Evolutionary conservation across 2,113 vertebrate genomes (phyloP), one percentile per base, ranked within the genome.

Genomic region (Phylloscopus trochilus): DNA sequence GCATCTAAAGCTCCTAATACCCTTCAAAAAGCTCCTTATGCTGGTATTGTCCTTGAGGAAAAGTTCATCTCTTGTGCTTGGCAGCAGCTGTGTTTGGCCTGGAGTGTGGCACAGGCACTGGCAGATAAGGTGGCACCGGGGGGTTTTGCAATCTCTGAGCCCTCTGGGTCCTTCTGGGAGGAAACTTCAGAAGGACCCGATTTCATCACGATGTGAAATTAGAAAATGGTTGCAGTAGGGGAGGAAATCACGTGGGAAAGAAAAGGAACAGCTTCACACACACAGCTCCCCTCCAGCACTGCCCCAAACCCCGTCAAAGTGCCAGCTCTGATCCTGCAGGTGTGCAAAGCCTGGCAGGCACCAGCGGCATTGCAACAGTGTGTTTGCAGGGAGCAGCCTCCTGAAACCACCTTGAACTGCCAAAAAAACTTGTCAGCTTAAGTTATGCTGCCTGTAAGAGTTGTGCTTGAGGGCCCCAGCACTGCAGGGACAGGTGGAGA

Each of bases 71-170:
- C 30, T 9, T 8, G 76, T 79, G 74, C 53, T 59, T 95, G 92
- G 92, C 93, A 89, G 83, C 52, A 64, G 83, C 89, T 68, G 59
- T 74, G 15, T 68, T 92, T 75, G 27, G 81, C 87, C 94, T 84
- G 83, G 89, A 89, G 83, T 7, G n/a, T 4, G 2, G 83, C 91
- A 72, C 81, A 86, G n/a, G 87, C 89, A 9, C 62, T 15, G 69
- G 77, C 93, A 89, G 92, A 93, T 76, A 82, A 92, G 74, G 28
- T 27, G 3, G 89, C 89, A 33, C 86, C 11, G 0, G n/a, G 56
- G 84, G 58, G 49, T 92, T 93, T 79, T 87, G 83, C 92, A 95
- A 72, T 68, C 90, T 26, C 18, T 33, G 81, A 66, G 77, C 84
- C 81, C 73, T 53, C 73, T 9, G 23, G 55, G 27, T 58, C 73